Conservation (phyloP, 2,888 invertebrate species). For the Synergus itoensis region DNA sequence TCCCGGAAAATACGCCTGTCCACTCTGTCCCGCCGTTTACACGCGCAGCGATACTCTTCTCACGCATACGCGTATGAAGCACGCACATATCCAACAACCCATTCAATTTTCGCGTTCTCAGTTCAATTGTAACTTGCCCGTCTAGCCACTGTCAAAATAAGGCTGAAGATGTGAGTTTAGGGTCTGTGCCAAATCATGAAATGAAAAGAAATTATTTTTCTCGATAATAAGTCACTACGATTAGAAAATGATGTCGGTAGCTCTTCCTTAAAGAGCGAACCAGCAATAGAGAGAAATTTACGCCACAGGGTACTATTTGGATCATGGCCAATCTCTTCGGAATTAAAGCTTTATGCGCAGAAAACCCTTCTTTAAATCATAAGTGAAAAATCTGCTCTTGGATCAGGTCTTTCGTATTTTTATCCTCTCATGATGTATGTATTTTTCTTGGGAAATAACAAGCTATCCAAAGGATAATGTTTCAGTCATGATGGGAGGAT, state of each 20-base stretch:
- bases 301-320: constrained; percentile 8
- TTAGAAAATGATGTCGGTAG: neutral
- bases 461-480: neutral
- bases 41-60: constrained; percentile 81
- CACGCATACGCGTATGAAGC: constrained; percentile 81
- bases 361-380: neutral
- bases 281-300: neutral
- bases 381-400: neutral
- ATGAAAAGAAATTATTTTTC: neutral
- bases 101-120: constrained; percentile 60
- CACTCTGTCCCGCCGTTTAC: constrained; percentile 81
- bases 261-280: neutral
- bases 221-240: neutral
- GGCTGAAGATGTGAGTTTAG: neutral
- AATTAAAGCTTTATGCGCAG: neutral
- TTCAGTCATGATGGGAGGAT: neutral
- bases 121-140: constrained; percentile 34
- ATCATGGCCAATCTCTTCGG: neutral
- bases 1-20: constrained; percentile 81
- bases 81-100: constrained; percentile 74
- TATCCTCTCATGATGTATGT: neutral
- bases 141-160: neutral
- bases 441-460: neutral
- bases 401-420: neutral
- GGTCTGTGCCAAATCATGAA: neutral